Evolutionary conservation across 2,797 vertebrate species (phyloP).

Genomic region (Melanotaenia boesemani): DNA sequence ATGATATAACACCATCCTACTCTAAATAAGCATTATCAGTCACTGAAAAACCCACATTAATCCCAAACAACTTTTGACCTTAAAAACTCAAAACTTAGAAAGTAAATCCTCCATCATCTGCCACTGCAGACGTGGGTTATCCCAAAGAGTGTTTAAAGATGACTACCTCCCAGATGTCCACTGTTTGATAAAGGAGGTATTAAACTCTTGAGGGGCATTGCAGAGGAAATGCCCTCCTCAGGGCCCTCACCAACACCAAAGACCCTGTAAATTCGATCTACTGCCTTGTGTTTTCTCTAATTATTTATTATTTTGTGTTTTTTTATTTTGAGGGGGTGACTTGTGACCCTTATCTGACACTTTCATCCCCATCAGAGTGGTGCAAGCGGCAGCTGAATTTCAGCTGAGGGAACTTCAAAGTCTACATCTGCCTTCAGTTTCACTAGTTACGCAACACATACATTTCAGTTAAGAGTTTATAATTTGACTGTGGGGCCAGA

Average conservation of each 20-base stretch:
- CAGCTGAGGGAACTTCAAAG: constrained; percentile 63
- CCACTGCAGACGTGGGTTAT: background rate
- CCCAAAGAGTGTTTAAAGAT: background rate
- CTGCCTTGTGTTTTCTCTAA: background rate
- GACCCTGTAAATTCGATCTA: background rate
- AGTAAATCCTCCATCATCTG: background rate
- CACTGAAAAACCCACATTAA: no score
- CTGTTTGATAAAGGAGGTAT: background rate
- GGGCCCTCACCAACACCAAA: no score
- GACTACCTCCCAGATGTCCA: background rate
- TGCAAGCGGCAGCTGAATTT: constrained; percentile 45
- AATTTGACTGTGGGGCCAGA: constrained; percentile 54
- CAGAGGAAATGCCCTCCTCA: background rate
- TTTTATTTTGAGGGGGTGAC: no score
- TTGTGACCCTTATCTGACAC: background rate
- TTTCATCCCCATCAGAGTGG: constrained; percentile 28
- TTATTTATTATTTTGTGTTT: no score
- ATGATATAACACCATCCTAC: no score
- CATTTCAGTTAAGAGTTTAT: constrained; percentile 57
- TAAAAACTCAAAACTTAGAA: background rate
- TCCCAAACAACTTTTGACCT: background rate
- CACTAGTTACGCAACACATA: constrained; percentile 52
- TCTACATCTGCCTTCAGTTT: constrained; percentile 55
- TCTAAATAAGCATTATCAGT: no score
- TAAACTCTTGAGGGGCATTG: background rate